Evolutionary conservation across 1,140 invertebrate genomes (phyloP).

Genomic region (Danaus plexippus): DNA sequence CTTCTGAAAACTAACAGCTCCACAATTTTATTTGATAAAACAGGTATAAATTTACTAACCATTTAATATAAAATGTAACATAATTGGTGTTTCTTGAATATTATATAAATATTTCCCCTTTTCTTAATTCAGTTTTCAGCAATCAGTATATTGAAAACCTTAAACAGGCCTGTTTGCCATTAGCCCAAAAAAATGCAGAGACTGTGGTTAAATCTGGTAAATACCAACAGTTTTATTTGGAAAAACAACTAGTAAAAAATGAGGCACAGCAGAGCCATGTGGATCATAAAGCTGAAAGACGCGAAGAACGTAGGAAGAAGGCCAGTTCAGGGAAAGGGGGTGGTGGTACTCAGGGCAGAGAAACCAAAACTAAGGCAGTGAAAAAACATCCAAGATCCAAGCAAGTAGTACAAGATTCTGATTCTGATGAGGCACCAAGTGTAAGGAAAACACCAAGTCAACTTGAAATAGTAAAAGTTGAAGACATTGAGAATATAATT

Average conservation of each 20-base stretch:
- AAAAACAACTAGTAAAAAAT: conserved; percentile 73
- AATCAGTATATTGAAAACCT: conserved; percentile 80
- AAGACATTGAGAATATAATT: conserved; percentile 81
- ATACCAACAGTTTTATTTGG: conserved; percentile 76
- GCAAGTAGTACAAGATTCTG: conserved; percentile 71
- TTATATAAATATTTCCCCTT: conserved; percentile 12
- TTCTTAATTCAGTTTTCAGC: conserved; percentile 71
- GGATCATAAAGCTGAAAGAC: conserved; percentile 80
- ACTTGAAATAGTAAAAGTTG: conserved; percentile 77
- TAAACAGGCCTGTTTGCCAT: conserved; percentile 76
- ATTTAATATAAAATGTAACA: not conserved
- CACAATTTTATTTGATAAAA: conserved; percentile 71
- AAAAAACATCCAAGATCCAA: conserved; percentile 80
- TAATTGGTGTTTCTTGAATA: conserved; percentile 3
- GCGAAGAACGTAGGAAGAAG: conserved; percentile 91
- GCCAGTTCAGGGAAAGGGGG: conserved; percentile 88
- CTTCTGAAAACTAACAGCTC: conserved; percentile 74
- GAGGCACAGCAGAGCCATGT: conserved; percentile 52
- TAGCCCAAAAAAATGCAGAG: conserved; percentile 83
- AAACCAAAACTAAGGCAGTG: conserved; percentile 95
- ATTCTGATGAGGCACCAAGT: conserved; percentile 74
- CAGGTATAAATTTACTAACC: conserved; percentile 49
- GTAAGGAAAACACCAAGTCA: conserved; percentile 52
- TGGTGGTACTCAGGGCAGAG: conserved; percentile 92
- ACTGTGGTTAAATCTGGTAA: conserved; percentile 78